A percentile compares a stretch with the other conserved stretches of the same genome.
phyloP scores from a whole-genome alignment of 2,888 invertebrate species.

The Andrena bicolor region DNA sequence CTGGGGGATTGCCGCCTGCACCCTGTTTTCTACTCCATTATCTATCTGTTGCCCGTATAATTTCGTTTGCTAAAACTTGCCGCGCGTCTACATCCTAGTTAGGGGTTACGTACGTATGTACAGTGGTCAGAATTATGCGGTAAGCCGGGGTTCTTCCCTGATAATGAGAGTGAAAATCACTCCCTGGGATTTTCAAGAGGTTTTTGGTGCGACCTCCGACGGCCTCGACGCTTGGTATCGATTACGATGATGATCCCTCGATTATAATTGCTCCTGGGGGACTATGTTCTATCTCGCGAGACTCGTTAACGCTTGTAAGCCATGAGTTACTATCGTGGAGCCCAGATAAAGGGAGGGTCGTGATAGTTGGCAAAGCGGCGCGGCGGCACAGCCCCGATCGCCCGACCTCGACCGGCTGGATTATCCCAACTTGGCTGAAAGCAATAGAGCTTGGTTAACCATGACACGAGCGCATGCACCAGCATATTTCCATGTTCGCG shows the following conservation, averaged over 20 bases:
- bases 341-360: slow-evolving; percentile 74
- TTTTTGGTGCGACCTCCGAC: not conserved
- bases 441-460: slow-evolving; percentile 70
- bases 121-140: no score
- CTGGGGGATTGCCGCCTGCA: slow-evolving; percentile 10
- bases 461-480: slow-evolving; percentile 49
- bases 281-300: slow-evolving; percentile 48
- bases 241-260: slow-evolving; percentile 42
- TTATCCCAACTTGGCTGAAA: slow-evolving; percentile 78
- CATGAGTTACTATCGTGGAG: slow-evolving; percentile 71
- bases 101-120: not conserved
- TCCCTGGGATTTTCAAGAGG: not conserved
- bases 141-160: no score
- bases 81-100: slow-evolving; percentile 16
- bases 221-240: slow-evolving; percentile 5
- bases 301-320: slow-evolving; percentile 71
- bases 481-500: slow-evolving; percentile 60
- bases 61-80: slow-evolving; percentile 17
- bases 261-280: slow-evolving; percentile 57
- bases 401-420: slow-evolving; percentile 63
- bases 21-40: slow-evolving; percentile 24
- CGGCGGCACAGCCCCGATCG: slow-evolving; percentile 6
- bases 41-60: slow-evolving; percentile 29
- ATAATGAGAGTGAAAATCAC: no score
- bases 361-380: slow-evolving; percentile 70